phyloP scores from a whole-genome alignment of 2,888 invertebrate species.

The Pollenia angustigena region DNA sequence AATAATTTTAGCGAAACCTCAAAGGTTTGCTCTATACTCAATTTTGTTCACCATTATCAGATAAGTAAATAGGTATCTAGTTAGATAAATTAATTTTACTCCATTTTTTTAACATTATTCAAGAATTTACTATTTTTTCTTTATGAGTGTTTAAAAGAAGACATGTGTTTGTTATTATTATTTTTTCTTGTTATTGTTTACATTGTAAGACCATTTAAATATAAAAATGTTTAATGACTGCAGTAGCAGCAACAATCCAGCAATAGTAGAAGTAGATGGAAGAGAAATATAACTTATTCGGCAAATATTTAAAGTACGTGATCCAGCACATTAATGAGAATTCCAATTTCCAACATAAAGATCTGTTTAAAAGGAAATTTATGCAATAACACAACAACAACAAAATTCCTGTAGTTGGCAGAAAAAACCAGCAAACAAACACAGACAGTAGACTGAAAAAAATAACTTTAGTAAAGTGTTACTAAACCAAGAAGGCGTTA shows the following conservation, averaged over 20 bases:
- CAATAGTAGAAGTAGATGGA: conserved; percentile 1
- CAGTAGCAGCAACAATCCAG: conserved; percentile 34
- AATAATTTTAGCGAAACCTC: too few species aligned
- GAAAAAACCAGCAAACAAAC: conserved; percentile 17
- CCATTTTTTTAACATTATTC: too few species aligned
- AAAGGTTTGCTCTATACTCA: too few species aligned
- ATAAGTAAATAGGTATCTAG: too few species aligned
- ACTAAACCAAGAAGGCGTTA: conserved; percentile 49
- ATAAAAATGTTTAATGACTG: conserved; percentile 42
- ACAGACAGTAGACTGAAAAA: conserved; percentile 9
- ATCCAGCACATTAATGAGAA: conserved; percentile 75
- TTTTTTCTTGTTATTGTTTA: conserved; percentile 27
- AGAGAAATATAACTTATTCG: conserved; percentile 65
- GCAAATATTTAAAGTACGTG: conserved; percentile 76
- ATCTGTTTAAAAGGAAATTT: conserved; percentile 69
- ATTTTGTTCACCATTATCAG: too few species aligned
- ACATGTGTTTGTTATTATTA: conserved; percentile 18
- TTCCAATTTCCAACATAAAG: conserved; percentile 45
- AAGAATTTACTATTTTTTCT: conserved; percentile 10
- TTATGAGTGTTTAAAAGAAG: conserved; percentile 22
- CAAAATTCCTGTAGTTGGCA: conserved; percentile 42
- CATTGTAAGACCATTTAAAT: conserved; percentile 59
- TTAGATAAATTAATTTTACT: too few species aligned
- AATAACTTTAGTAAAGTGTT: conserved; percentile 49
- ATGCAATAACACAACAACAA: conserved; percentile 61